Evolutionary conservation across 2,113 vertebrate species (phyloP).

Genomic region (Chaetorhynchus papuensis): DNA sequence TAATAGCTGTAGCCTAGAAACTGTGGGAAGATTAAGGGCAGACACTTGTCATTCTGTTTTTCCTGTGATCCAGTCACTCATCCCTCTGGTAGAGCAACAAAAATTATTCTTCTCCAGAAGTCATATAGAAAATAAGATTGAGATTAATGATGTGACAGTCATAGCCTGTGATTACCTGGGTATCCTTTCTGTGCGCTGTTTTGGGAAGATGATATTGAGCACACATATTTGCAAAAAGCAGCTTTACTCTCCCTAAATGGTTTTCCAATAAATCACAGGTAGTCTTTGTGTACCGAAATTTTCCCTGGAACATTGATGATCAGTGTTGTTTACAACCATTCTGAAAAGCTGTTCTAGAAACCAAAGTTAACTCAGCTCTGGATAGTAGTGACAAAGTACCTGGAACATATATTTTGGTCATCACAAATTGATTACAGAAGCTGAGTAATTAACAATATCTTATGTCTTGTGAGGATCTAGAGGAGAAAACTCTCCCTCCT

Average conservation of each 20-base stretch:
- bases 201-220: background rate
- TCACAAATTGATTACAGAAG: background rate
- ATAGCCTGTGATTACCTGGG: background rate
- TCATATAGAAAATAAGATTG: background rate
- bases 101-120: conserved; percentile 14
- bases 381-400: background rate
- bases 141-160: background rate
- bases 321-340: background rate
- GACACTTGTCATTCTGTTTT: background rate
- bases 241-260: background rate
- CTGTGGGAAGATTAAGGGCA: background rate
- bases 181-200: background rate
- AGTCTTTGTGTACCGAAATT: background rate
- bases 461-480: background rate
- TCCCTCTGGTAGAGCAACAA: background rate
- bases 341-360: background rate
- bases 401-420: background rate
- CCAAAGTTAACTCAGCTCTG: background rate
- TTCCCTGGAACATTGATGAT: background rate
- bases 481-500: background rate
- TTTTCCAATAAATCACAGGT: background rate
- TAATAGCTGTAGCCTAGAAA: conserved; percentile 10
- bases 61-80: conserved; percentile 35
- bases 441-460: background rate
- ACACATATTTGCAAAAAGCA: background rate